Conservation (phyloP, 2,113 vertebrate genomes). For the Machaerirhynchus nigripectus region DNA sequence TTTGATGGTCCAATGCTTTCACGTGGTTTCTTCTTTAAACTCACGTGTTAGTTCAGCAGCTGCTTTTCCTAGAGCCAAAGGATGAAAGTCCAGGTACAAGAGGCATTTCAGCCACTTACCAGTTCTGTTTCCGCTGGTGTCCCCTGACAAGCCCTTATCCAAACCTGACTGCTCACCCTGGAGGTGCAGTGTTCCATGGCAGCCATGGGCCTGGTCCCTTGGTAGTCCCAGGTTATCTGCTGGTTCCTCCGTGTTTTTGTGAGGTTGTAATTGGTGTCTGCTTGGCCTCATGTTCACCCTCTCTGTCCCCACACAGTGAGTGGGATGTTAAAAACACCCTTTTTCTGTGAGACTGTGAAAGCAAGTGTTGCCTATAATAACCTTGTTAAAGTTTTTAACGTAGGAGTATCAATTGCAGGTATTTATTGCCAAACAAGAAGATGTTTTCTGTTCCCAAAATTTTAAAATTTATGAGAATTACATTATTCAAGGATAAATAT, state of each 20-base stretch:
- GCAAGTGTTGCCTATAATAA: not conserved
- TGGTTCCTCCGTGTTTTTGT: not conserved
- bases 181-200: not conserved
- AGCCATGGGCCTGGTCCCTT: not conserved
- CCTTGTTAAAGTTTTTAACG: not conserved
- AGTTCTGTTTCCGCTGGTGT: not conserved
- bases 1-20: not conserved
- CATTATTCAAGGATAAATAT: not conserved
- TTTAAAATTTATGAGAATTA: not conserved
- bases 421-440: not conserved
- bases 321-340: not conserved
- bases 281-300: not conserved
- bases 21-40: not conserved
- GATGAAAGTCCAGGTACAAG: constrained; percentile 50
- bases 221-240: not conserved
- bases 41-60: not conserved
- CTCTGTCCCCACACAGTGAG: not conserved
- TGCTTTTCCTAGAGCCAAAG: not conserved
- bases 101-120: not conserved
- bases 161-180: not conserved
- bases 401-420: not conserved
- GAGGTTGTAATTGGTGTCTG: not conserved
- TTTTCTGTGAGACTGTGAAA: not conserved
- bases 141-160: constrained; percentile 30
- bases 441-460: not conserved